phyloP scores from a whole-genome alignment of 2,888 invertebrate species.

The Eristalinus aeneus region DNA sequence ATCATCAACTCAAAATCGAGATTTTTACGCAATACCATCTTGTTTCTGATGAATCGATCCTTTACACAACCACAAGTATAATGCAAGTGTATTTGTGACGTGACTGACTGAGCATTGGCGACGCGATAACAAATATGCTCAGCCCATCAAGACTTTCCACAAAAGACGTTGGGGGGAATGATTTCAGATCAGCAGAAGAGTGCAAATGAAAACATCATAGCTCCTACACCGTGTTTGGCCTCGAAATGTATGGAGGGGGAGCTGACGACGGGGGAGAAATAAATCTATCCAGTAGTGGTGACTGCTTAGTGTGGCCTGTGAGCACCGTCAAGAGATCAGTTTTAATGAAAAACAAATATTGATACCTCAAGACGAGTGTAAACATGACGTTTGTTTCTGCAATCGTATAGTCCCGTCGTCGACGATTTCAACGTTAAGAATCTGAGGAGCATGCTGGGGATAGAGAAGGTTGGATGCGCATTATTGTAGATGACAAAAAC shows the following conservation, averaged over 20 bases:
- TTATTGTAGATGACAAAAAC: constrained; percentile 58
- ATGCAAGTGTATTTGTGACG: constrained; percentile 39
- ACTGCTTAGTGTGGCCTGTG: constrained; percentile 35
- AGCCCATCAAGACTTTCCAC: constrained; percentile 48
- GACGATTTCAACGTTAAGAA: background rate
- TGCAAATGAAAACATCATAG: constrained; percentile 59
- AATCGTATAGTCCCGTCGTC: constrained; percentile 20
- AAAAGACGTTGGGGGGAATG: constrained; percentile 9
- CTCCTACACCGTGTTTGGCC: constrained; percentile 1
- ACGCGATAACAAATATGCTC: constrained; percentile 57
- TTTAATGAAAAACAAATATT: constrained; percentile 71
- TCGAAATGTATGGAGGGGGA: background rate
- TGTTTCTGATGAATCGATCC: constrained; percentile 21
- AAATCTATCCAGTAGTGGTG: constrained; percentile 25
- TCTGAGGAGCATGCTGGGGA: constrained; percentile 11
- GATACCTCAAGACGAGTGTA: constrained; percentile 69
- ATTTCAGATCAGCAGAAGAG: constrained; percentile 44
- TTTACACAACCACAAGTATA: constrained; percentile 32
- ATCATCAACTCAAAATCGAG: constrained; percentile 44
- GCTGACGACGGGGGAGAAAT: background rate
- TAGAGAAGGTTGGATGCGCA: constrained; percentile 8
- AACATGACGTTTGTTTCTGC: constrained; percentile 58
- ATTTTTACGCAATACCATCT: constrained; percentile 42
- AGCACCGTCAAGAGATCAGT: constrained; percentile 62
- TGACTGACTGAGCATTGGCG: constrained; percentile 48